Evolutionary conservation across 2,888 invertebrate species (phyloP), one percentile per base, ranked within the genome.

Genomic region (Troides aeacus): DNA sequence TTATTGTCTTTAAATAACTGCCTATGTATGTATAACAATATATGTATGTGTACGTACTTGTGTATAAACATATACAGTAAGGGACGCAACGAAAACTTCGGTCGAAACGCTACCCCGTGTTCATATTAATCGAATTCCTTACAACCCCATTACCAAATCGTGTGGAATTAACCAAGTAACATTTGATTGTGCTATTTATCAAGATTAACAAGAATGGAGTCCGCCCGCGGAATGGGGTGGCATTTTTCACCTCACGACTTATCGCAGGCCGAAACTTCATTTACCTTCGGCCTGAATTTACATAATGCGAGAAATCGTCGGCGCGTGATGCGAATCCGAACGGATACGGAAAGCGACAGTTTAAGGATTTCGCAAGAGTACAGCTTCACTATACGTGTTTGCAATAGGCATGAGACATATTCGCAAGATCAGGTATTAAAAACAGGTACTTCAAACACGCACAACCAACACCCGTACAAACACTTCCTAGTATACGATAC

Each of bases 151-250:
- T 17, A 53, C n/a, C 53, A 53, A 53, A 53, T 53, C 53, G 53
- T 17, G n/a, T n/a, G n/a, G 53, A 53, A 53, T 18, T 53, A 53
- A 17, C 53, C 12, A 53, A 17, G 53, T n/a, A 53, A 53, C 53
- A 53, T 53, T 53, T 53, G 53, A 53, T 53, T 53, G n/a, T 18
- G 53, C 18, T 53, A 53, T 53, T 53, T 53, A 53, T 53, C 53
- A 53, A 53, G 53, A 53, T 53, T 53, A 53, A 53, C 18, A 18
- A 18, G 53, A 53, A 53, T n/a, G 4, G 53, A 53, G 53, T 17
- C n/a, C 53, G 6, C 53, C 15, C 0, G 18, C 53, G n/a, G 15
- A 4, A n/a, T 53, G 53, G n/a, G 53, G 17, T 17, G 15, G 17
- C 17, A 18, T 53, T 53, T 53, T 53, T 18, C 53, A 53, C 53